Evolutionary conservation across 2,113 vertebrate genomes (phyloP).

Genomic region (Formicarius rufipectus): DNA sequence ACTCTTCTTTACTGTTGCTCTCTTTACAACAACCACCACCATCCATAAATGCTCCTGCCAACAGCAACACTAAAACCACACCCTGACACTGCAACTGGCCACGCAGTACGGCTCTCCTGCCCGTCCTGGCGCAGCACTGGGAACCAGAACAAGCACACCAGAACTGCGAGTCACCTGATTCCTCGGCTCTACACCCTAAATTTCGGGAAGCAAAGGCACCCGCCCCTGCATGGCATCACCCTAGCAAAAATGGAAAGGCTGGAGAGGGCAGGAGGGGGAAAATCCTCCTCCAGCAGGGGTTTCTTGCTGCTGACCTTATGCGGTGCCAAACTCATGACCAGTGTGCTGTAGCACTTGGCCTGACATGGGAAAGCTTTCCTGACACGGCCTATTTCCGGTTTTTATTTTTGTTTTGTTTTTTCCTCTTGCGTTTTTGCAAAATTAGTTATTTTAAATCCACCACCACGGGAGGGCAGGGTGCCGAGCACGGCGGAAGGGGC

Average conservation of each 20-base stretch:
- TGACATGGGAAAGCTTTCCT: neutral
- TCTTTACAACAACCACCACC: neutral
- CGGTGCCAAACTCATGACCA: neutral
- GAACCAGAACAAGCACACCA: neutral
- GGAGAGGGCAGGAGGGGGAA: accelerated
- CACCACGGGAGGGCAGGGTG: neutral
- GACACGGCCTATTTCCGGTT: neutral
- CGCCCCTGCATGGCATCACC: accelerated
- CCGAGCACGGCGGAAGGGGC: neutral
- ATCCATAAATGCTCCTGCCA: neutral
- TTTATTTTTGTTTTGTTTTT: neutral
- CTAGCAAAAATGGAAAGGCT: accelerated
- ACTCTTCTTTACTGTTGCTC: neutral
- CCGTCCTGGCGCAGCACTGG: accelerated
- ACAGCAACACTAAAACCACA: neutral
- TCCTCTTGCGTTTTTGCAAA: too few species aligned
- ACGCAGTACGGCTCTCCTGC: accelerated
- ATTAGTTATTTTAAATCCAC: neutral
- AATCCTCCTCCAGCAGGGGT: neutral
- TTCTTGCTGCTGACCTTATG: neutral
- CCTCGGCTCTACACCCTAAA: neutral
- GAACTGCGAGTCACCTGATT: neutral
- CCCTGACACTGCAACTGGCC: accelerated
- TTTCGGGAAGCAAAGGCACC: neutral
- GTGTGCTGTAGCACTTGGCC: accelerated